phyloP scores from a whole-genome alignment of 2,113 vertebrate species.

The Emydura subglobosa region DNA sequence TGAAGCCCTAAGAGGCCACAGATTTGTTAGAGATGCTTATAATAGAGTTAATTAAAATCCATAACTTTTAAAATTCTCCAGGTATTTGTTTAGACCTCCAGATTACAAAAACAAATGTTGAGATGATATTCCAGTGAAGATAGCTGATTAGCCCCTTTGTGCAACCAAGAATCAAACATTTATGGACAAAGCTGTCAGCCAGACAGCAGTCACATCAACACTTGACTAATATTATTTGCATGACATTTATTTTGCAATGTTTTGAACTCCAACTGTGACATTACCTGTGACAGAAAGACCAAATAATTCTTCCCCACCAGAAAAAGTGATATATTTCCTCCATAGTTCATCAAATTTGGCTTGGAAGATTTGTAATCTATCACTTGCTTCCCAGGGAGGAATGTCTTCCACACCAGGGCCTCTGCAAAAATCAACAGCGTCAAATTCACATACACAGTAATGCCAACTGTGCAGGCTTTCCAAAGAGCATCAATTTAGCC shows the following conservation, averaged over 20 bases:
- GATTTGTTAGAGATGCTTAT: neutral
- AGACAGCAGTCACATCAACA: neutral
- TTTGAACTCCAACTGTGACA: neutral
- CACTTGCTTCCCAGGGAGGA: slow-evolving; percentile 81
- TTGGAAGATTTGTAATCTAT: slow-evolving; percentile 85
- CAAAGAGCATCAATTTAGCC: neutral
- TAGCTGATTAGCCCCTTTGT: neutral
- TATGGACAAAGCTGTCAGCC: neutral
- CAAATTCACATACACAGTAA: neutral
- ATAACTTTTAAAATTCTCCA: neutral
- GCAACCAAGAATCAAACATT: neutral
- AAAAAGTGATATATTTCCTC: slow-evolving; percentile 82
- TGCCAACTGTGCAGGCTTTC: neutral
- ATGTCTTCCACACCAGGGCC: slow-evolving; percentile 80
- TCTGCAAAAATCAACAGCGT: slow-evolving; percentile 58
- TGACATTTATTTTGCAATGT: neutral
- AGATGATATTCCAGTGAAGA: neutral
- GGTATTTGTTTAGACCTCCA: neutral
- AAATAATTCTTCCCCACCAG: slow-evolving; percentile 85
- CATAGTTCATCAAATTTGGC: slow-evolving; percentile 85
- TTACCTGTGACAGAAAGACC: slow-evolving; percentile 84
- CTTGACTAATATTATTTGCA: neutral
- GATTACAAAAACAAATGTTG: neutral
- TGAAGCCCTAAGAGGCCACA: neutral
- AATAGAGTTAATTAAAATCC: neutral